Evolutionary conservation across 1,140 invertebrate genomes (phyloP).

Genomic region (Polypedilum pembai): DNA sequence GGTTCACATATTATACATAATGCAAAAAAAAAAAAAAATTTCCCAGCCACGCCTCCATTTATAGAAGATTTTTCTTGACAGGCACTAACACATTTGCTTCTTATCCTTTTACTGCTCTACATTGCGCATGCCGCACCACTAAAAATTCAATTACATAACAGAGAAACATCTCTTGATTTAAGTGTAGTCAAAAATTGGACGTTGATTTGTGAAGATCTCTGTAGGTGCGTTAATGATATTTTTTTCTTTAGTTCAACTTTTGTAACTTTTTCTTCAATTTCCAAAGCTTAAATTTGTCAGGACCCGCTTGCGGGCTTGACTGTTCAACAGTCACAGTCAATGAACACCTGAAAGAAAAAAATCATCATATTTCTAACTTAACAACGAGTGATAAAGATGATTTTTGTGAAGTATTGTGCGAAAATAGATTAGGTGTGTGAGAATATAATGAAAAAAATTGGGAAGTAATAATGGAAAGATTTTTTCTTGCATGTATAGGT

Average conservation of each 20-base stretch:
- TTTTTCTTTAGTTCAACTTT: neutral
- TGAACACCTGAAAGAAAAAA: neutral
- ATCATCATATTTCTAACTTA: neutral
- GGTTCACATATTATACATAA: too few species aligned
- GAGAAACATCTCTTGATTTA: neutral
- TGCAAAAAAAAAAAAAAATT: too few species aligned
- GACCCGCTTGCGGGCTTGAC: constrained; percentile 2
- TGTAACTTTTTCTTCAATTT: constrained; percentile 11
- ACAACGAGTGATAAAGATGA: neutral
- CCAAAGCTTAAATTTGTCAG: neutral
- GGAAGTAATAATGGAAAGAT: neutral
- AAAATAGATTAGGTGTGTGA: constrained; percentile 28
- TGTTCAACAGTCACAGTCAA: neutral
- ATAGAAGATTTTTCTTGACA: neutral
- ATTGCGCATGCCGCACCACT: constrained; percentile 16
- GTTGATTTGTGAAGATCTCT: constrained; percentile 45
- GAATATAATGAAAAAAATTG: neutral
- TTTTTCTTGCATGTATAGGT: neutral
- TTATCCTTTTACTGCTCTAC: neutral
- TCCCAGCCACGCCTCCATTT: neutral
- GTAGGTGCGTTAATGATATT: constrained; percentile 39
- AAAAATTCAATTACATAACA: neutral
- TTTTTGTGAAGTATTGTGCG: constrained; percentile 23
- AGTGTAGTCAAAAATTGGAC: constrained; percentile 44
- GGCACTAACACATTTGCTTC: neutral